These are phyloP conservation scores for Equus quagga DNA, from an alignment of 2,113 vertebrate genomes.

Conservation along the genomic window DNA sequence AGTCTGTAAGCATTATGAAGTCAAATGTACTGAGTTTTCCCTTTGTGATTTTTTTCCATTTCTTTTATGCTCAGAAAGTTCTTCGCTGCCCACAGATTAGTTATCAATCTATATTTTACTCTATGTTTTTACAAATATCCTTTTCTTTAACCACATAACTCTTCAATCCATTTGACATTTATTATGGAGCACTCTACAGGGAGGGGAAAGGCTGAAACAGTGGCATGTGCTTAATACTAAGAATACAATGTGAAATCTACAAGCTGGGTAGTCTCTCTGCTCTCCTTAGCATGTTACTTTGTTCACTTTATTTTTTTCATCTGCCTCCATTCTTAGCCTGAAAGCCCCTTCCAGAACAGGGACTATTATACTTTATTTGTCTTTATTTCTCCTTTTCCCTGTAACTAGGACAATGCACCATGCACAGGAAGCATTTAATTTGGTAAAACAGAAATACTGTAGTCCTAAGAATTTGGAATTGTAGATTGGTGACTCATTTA, in stretches of 20 bases:
- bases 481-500: not conserved
- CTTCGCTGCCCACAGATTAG: not conserved
- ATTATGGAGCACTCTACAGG: not conserved
- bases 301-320: conserved; percentile 28
- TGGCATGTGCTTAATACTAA: not conserved
- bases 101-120: not conserved
- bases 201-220: not conserved
- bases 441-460: not conserved
- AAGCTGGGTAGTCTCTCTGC: not conserved
- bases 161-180: not conserved
- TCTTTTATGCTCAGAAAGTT: conserved; percentile 32
- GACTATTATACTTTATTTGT: not conserved
- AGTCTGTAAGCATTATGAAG: not conserved
- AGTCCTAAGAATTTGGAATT: not conserved
- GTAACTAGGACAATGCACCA: not conserved
- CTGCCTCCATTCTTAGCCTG: not conserved
- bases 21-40: not conserved
- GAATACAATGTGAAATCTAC: not conserved
- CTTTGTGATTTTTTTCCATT: not conserved
- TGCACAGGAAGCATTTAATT: not conserved
- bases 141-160: not conserved
- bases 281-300: not conserved
- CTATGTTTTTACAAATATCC: not conserved
- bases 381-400: not conserved
- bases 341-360: not conserved